Percentiles rank a stretch among this genome's conserved stretches.
Conservation (phyloP, 2,797 vertebrate species). For the Uromys caudimaculatus region DNA sequence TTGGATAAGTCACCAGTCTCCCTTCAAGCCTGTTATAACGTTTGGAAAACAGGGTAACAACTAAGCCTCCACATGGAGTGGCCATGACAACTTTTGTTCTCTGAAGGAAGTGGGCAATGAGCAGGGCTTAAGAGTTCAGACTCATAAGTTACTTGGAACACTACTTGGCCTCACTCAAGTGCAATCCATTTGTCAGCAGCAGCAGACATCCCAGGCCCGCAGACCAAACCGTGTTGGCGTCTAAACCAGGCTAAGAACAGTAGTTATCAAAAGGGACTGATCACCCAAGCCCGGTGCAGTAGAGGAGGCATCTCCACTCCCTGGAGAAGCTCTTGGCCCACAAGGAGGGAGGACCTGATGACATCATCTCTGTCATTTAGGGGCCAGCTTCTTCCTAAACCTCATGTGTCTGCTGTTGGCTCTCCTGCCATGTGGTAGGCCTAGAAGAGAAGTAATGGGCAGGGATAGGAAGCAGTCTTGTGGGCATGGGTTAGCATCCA, state of each 20-base stretch:
- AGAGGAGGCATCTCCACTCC: neutral
- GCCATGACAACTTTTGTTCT: neutral
- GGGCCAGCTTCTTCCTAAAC: neutral
- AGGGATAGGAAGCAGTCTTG: neutral
- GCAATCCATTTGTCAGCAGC: neutral
- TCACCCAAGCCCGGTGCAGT: too few relatives aligned
- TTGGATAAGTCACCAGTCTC: neutral
- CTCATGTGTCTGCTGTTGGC: neutral
- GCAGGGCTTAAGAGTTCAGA: neutral
- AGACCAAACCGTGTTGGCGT: neutral
- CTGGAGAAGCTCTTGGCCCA: neutral
- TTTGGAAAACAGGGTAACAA: slow-evolving; percentile 5
- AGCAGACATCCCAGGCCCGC: neutral
- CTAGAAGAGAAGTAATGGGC: neutral
- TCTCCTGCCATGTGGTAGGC: neutral
- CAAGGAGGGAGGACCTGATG: neutral
- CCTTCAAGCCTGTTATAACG: neutral
- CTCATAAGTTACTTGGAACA: neutral
- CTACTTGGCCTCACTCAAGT: neutral
- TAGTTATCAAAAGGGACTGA: neutral
- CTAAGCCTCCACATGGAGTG: neutral
- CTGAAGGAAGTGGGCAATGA: fast-evolving
- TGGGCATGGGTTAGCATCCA: too few relatives aligned
- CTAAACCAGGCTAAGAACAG: neutral
- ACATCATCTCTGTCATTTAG: neutral